A percentile compares a stretch with the other conserved stretches of the same genome.
phyloP scores from a whole-genome alignment of 64 coral and sea anemone genomes.

The Stichodactyla mertensii region DNA sequence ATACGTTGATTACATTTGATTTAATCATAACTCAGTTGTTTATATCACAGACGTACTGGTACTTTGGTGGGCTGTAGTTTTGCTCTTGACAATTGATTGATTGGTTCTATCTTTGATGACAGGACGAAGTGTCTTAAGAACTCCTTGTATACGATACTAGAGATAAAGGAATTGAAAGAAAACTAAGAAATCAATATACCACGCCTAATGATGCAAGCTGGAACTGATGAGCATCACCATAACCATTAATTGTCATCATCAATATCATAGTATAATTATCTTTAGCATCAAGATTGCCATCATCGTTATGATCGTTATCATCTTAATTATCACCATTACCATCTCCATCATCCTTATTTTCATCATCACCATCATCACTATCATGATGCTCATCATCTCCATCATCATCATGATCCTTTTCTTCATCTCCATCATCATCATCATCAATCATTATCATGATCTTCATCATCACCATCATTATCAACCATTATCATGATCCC shows the following conservation, averaged over 20 bases:
- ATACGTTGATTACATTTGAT: no score
- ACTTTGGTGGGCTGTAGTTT: constrained; percentile 71
- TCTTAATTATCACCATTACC: no score
- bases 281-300: neutral
- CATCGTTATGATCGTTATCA: neutral
- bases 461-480: neutral
- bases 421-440: neutral
- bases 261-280: neutral
- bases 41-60: constrained; percentile 27
- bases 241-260: no score
- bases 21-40: neutral
- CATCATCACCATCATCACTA: neutral
- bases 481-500: no score
- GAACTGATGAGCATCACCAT: no score
- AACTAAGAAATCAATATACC: neutral
- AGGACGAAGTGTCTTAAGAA: constrained; percentile 82
- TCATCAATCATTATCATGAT: neutral
- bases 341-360: neutral
- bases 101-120: constrained; percentile 43
- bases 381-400: neutral
- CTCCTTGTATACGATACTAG: constrained; percentile 78
- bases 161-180: neutral
- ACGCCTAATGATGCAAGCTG: neutral
- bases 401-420: neutral
- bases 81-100: constrained; percentile 34